phyloP scores from a whole-genome alignment of 2,797 vertebrate species.

The Aeoliscus strigatus region DNA sequence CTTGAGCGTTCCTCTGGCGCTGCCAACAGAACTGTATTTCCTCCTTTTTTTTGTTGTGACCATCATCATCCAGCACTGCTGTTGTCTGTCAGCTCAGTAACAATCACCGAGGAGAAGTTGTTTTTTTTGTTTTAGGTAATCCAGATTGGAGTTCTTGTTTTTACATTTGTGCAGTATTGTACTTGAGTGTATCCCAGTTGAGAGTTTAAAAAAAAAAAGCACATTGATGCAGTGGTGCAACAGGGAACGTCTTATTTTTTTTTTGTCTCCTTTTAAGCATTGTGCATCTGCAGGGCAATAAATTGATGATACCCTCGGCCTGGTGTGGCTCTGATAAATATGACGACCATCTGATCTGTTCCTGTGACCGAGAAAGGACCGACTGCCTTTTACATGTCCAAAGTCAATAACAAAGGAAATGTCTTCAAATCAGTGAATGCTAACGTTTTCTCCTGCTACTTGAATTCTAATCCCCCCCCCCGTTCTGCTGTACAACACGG shows the following conservation, averaged over 20 bases:
- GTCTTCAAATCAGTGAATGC: constrained; percentile 45
- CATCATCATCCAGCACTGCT: constrained; percentile 25
- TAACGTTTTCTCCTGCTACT: constrained; percentile 40
- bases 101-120: constrained; percentile 28
- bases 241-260: constrained; percentile 22
- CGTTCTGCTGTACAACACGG: constrained; percentile 14
- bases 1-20: constrained; percentile 19
- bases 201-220: constrained; percentile 30
- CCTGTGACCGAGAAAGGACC: constrained; percentile 18
- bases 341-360: constrained; percentile 13
- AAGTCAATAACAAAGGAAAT: constrained; percentile 28
- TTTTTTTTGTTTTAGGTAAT: constrained; percentile 28
- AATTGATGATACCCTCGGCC: constrained; percentile 28
- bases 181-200: constrained; percentile 30
- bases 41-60: constrained; percentile 9
- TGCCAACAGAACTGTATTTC: constrained; percentile 45
- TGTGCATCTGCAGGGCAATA: constrained; percentile 40
- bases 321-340: constrained; percentile 33
- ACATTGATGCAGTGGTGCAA: constrained; percentile 29
- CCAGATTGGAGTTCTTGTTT: constrained; percentile 31
- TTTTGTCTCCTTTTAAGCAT: constrained; percentile 28
- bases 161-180: constrained; percentile 66
- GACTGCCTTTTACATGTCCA: constrained; percentile 32
- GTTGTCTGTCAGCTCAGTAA: constrained; percentile 27
- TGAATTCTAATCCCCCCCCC: constrained; percentile 30